A percentile compares a stretch with the other conserved stretches of the same genome.
Conservation (phyloP, 1,140 invertebrate genomes). For the Holcopasites calliopsidis region DNA sequence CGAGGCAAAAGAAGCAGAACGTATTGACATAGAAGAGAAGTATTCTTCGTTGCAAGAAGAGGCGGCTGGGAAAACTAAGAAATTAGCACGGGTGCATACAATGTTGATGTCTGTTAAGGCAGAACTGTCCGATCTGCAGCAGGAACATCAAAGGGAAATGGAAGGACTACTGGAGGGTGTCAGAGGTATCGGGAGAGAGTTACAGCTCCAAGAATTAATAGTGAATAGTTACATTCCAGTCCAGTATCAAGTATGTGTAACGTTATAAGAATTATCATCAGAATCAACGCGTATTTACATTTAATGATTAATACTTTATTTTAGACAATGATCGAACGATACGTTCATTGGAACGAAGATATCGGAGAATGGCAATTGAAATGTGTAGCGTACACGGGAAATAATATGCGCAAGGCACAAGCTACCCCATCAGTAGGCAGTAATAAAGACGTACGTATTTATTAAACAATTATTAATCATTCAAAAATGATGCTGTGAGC, state of each 20-base stretch:
- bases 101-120: conserved; percentile 91
- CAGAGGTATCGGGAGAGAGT: conserved; percentile 91
- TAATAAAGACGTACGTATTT: conserved; percentile 70
- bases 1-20: conserved; percentile 94
- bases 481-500: background rate
- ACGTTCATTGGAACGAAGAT: conserved; percentile 98
- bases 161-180: conserved; percentile 97
- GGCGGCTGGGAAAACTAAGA: conserved; percentile 94
- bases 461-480: conserved; percentile 11
- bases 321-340: conserved; percentile 93
- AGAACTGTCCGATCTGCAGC: conserved; percentile 92
- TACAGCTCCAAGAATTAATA: conserved; percentile 93
- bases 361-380: conserved; percentile 99
- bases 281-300: background rate
- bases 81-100: conserved; percentile 93
- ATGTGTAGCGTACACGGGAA: conserved; percentile 99
- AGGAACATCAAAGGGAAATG: conserved; percentile 98
- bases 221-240: conserved; percentile 94
- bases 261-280: background rate
- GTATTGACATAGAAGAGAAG: conserved; percentile 97
- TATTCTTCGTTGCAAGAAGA: conserved; percentile 97
- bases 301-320: conserved; percentile 5
- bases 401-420: conserved; percentile 94
- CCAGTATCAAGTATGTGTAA: conserved; percentile 86
- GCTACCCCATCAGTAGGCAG: conserved; percentile 63